Conservation (phyloP, 2,113 vertebrate species). For the Hydropotes inermis region DNA sequence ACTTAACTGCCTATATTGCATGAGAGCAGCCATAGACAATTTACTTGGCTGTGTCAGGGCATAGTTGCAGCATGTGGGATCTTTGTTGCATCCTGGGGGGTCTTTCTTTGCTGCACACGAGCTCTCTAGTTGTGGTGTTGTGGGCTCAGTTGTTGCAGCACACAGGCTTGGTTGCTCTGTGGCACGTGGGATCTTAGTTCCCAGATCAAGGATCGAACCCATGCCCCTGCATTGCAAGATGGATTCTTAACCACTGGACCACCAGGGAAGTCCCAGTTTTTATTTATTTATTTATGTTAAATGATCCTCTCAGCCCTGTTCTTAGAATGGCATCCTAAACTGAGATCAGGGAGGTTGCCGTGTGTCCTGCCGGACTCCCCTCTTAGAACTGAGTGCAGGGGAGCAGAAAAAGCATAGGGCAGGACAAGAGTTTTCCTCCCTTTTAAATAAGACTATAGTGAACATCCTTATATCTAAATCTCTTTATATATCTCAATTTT, state of each 20-base stretch:
- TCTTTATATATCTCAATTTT: neutral
- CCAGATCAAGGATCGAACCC: too few species aligned
- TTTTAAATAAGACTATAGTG: neutral
- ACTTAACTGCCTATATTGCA: neutral
- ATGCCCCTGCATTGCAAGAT: too few species aligned
- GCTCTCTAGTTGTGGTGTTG: too few species aligned
- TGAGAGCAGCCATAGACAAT: neutral
- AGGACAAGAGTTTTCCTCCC: constrained; percentile 45
- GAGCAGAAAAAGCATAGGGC: constrained; percentile 53
- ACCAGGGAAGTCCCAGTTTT: too few species aligned
- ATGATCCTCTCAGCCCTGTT: constrained; percentile 80
- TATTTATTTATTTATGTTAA: neutral
- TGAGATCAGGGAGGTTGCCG: constrained; percentile 75
- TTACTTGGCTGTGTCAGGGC: too few species aligned
- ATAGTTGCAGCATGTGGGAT: too few species aligned
- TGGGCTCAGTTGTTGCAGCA: too few species aligned
- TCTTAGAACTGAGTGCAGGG: constrained; percentile 64
- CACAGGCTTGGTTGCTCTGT: too few species aligned
- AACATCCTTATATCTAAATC: neutral
- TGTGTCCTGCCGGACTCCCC: constrained; percentile 77
- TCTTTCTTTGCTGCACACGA: too few species aligned
- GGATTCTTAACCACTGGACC: too few species aligned
- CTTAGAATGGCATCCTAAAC: constrained; percentile 83
- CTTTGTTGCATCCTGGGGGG: too few species aligned
- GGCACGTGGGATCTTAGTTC: too few species aligned